Base-by-base conservation (phyloP, 2,797 vertebrate species). In the Sorex maritimensis region DNA sequence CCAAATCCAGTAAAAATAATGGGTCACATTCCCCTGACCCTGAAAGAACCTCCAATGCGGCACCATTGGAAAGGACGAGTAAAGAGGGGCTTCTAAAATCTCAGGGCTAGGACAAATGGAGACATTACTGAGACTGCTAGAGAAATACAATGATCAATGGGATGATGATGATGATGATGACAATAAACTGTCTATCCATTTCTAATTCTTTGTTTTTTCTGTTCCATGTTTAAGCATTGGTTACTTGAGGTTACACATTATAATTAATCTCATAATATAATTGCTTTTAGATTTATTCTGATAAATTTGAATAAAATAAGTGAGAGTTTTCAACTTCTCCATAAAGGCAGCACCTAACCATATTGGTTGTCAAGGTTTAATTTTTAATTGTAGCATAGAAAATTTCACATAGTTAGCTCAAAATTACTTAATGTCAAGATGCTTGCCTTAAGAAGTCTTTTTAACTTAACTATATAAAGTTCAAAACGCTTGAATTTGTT, bases 231-330 rank as follows among this genome's bases (percentile, higher is more conserved):
- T 95, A 90, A 96, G 93, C 49, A 73, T 91, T 91, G 69, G 77
- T 17, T 96, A 90, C 17, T 26, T 96, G 78, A 96, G 34, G 30
- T 85, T 94, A 90, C 92, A 87, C 0, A 52, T 77, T 86, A 52
- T 90, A 86, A 96, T 96, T 96, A 79, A 15, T 10, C 4, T 8
- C 88, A 34, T 34, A 34, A 34, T 34, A 34, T 34, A 24, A 96
- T 93, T 94, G 24, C 21, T 93, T 13, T 72, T 77, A 71, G 24
- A 55, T 52, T 92, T 84, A 68, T 97, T 96, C 30, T 73, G 61
- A 28, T n/a, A 84, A 93, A 96, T 44, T 88, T 83, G 67, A 94
- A 81, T 92, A 93, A 92, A 97, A 94, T 71, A 95, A 96, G 26
- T 44, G 2, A 8, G 93, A 94, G 72, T 97, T 92, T 95, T 69